Base-by-base conservation (phyloP, 2,113 vertebrate species). In the Ramphastos sulfuratus region DNA sequence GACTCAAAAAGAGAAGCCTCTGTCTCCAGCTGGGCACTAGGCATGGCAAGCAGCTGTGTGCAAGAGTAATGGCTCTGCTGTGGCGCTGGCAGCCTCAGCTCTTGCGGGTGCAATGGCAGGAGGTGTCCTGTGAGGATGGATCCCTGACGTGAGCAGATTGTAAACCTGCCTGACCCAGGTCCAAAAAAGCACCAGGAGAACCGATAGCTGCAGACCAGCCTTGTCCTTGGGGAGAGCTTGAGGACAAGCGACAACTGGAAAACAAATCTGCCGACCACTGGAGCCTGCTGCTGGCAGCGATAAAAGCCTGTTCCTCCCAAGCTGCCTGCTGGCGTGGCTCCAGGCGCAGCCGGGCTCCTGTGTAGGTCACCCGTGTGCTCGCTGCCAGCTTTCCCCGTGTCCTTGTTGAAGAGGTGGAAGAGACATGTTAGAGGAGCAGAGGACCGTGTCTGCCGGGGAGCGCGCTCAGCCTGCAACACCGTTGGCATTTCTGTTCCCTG, bases 21-120 rank as follows among this genome's bases (percentile, higher is more conserved):
- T 33, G 10, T 12, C 20, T 65, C 33, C 1, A 5, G 3, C 30
- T 16, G n/a, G 42, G 60, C 14, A 5, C 64, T 52, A 24, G 52
- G 59, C 2, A 7, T 33, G 44, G 42, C 0, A 3, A 82, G 69
- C 79, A 79, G 37, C 66, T 1, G 0, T 28, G 50, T 0, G 0
- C 16, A 56, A 55, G 58, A n/a, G 33, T 15, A 0, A 80, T 37
- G 79, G 35, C 46, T 74, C 16, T 39, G 63, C 79, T 35, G 12
- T 3, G 44, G 59, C 2, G 6, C 25, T 13, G 1, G 16, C 0
- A 0, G 13, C 33, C 44, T 12, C 2, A 6, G 56, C 64, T 82
- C 35, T 35, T 3, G 2, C 0, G 11, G 27, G 14, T 39, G 55
- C 9, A 6, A 6, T 16, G 19, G 24, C n/a, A 30, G 42, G 14